phyloP scores from a whole-genome alignment of 2,113 vertebrate species.

The Shinisaurus crocodilurus region DNA sequence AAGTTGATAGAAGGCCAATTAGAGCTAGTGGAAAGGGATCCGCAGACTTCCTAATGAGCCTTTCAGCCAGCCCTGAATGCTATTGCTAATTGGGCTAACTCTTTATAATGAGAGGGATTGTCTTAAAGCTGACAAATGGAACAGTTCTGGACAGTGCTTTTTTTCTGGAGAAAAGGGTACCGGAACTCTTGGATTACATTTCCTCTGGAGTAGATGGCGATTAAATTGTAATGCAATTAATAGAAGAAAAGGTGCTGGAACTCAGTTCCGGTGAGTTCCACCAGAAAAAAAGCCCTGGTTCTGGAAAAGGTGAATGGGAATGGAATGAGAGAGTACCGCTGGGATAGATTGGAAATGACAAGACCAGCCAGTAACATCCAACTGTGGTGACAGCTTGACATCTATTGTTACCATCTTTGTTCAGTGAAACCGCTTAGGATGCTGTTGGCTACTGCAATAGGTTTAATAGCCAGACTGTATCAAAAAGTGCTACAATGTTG shows the following conservation, averaged over 20 bases:
- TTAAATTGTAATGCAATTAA: too few species aligned
- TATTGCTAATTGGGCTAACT: constrained; percentile 14
- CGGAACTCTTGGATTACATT: too few species aligned
- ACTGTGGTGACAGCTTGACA: background rate
- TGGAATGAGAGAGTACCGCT: background rate
- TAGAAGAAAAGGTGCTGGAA: too few species aligned
- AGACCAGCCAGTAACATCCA: background rate
- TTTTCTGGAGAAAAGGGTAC: too few species aligned
- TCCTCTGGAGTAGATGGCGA: too few species aligned
- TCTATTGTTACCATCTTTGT: constrained; percentile 7
- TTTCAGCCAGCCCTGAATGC: background rate
- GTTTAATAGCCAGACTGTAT: constrained; percentile 26
- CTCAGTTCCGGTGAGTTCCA: too few species aligned
- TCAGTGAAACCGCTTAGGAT: constrained; percentile 39
- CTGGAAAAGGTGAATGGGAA: background rate
- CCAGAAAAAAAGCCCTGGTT: too few species aligned
- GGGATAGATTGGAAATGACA: background rate
- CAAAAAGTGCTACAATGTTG: constrained; percentile 40
- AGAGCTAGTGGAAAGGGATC: background rate
- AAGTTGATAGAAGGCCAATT: background rate
- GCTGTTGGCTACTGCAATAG: constrained; percentile 29
- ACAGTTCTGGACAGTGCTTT: background rate
- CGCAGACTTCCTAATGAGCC: background rate
- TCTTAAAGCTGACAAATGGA: background rate
- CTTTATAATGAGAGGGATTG: constrained; percentile 1